Evolutionary conservation across 2,797 vertebrate genomes (phyloP), one percentile per base, ranked within the genome.

Genomic region (Hyperoplus immaculatus): DNA sequence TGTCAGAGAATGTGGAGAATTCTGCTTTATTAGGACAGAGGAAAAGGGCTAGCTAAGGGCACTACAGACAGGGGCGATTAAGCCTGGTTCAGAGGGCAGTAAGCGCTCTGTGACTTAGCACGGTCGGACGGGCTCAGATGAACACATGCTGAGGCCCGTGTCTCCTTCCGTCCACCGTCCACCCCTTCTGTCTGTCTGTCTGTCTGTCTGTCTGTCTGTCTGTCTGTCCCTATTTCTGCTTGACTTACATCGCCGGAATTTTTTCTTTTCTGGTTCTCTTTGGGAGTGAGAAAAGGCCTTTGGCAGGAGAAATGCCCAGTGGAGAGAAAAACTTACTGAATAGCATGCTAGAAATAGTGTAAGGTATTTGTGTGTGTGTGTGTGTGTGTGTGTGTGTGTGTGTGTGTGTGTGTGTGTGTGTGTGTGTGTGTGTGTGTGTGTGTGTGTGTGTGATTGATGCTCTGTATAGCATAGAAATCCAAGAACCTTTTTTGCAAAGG

Each of bases 291-390:
- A 76, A 86, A 77, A 80, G 57, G 69, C 70, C 59, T 55, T 55
- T 81, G 80, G 77, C 82, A 84, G 77, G 58, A 74, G 38, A 77
- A 84, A 87, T 49, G 73, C 80, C 84, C 84, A 87, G 69, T 16
- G 82, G 87, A 90, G 57, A 64, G 61, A 74, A 72, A 82, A 77
- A 54, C 47, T 58, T 16, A 47, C 63, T 53, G 67, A 80, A 87
- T 59, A 88, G 80, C 78, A 82, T 81, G 82, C 85, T 91, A 86
- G 77, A 87, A 90, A 88, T 87, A 91, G 86, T 75, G 45, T 42
- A 54, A 89, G 83, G 87, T 88, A 88, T 91, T 41, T 87, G 49
- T 87, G 67, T 74, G 16, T 77, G 53, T 68, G 49, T 63, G 15
- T 60, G 60, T 42, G 54, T 56, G 53, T 57, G 65, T 46, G 21